phyloP scores from a whole-genome alignment of 2,888 invertebrate species.

The Ypsolopha sequella region DNA sequence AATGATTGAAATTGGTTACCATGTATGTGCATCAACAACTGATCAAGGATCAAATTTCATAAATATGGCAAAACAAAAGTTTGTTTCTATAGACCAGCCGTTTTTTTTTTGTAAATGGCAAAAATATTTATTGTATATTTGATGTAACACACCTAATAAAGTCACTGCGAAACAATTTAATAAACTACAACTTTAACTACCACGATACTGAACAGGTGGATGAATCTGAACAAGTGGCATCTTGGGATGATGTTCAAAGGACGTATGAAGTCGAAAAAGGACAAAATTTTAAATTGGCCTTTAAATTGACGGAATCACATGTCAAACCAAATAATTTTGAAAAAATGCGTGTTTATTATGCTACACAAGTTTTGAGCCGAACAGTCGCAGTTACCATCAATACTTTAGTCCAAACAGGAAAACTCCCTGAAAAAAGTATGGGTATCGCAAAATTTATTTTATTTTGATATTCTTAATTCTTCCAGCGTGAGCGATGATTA shows the following conservation, averaged over 20 bases:
- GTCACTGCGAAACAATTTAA: slow-evolving; percentile 17
- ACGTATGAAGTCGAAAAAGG: slow-evolving; percentile 17
- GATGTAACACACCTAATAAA: slow-evolving; percentile 21
- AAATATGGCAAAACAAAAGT: slow-evolving; percentile 12
- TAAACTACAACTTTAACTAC: slow-evolving; percentile 18
- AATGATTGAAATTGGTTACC: slow-evolving; percentile 2
- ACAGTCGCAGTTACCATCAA: slow-evolving; percentile 19
- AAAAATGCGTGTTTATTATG: slow-evolving; percentile 17
- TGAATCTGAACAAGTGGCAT: slow-evolving; percentile 15
- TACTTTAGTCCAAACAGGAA: slow-evolving; percentile 9
- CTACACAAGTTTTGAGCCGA: slow-evolving; percentile 20
- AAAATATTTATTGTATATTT: slow-evolving; percentile 24
- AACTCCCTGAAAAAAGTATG: slow-evolving; percentile 8
- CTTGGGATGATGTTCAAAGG: slow-evolving; percentile 16
- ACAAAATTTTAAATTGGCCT: slow-evolving; percentile 14
- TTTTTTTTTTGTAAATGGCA: slow-evolving; percentile 16
- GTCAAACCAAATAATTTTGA: slow-evolving; percentile 19
- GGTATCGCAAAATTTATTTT: slow-evolving; percentile 11
- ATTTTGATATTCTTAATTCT: slow-evolving; percentile 14
- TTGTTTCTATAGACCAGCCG: slow-evolving; percentile 13
- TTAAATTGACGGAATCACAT: slow-evolving; percentile 21
- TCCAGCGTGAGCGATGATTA: slow-evolving; percentile 5
- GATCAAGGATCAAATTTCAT: slow-evolving; percentile 13
- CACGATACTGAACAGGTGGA: no score
- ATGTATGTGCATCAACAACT: background rate